Conservation (phyloP, 2,113 vertebrate genomes). For the Gymnocephalus cernua region DNA sequence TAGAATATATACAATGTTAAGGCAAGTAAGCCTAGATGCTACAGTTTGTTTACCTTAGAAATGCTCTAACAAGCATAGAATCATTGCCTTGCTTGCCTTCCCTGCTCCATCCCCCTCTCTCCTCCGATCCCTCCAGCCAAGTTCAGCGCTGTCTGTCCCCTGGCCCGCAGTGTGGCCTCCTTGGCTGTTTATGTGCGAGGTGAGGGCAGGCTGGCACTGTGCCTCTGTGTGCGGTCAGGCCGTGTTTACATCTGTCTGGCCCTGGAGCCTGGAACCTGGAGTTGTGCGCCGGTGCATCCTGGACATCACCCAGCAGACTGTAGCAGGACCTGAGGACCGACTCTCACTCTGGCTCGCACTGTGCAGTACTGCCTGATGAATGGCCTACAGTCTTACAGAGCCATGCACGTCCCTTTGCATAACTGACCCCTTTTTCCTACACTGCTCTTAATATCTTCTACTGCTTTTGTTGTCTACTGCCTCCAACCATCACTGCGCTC, state of each 20-base stretch:
- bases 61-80: conserved; percentile 63
- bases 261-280: conserved; percentile 72
- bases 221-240: conserved; percentile 76
- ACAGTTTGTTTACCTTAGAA: conserved; percentile 17
- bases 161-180: conserved; percentile 65
- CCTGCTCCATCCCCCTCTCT: neutral
- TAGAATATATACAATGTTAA: conserved; percentile 53
- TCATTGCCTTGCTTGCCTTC: conserved; percentile 32
- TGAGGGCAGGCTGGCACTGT: conserved; percentile 72
- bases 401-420: conserved; percentile 51
- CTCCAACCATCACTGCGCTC: conserved; percentile 32
- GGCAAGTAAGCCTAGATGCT: conserved; percentile 30
- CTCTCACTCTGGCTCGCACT: conserved; percentile 37
- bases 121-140: conserved; percentile 48
- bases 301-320: conserved; percentile 68
- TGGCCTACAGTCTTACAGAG: conserved; percentile 53
- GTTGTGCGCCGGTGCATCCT: conserved; percentile 61
- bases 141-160: conserved; percentile 63
- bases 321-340: conserved; percentile 48
- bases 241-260: conserved; percentile 82
- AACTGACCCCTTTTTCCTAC: conserved; percentile 55
- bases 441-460: conserved; percentile 29
- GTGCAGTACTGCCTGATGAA: conserved; percentile 45
- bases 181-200: conserved; percentile 72
- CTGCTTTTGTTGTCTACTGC: conserved; percentile 37